phyloP scores from a whole-genome alignment of 2,113 vertebrate genomes.

The Cavia aperea region DNA sequence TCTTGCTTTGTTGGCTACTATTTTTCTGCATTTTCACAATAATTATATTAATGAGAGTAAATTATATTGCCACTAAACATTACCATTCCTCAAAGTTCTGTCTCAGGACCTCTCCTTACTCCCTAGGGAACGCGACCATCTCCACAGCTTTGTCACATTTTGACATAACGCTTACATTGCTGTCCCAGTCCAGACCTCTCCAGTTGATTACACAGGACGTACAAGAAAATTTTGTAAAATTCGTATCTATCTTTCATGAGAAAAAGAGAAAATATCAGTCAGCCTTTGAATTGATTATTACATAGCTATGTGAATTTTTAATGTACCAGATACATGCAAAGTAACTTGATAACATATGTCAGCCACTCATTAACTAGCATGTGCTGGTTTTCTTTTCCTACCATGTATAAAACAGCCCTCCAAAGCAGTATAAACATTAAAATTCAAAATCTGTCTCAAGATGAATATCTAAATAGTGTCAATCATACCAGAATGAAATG shows the following conservation, averaged over 20 bases:
- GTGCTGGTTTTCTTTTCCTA: background rate
- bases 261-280: background rate
- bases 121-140: background rate
- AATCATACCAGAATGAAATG: background rate
- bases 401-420: background rate
- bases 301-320: background rate
- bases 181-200: background rate
- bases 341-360: background rate
- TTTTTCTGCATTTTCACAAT: background rate
- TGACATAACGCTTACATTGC: background rate
- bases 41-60: no score
- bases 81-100: background rate
- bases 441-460: background rate
- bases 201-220: background rate
- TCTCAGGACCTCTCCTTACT: background rate
- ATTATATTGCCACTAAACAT: background rate
- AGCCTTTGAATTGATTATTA: slow-evolving; percentile 5
- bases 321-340: background rate
- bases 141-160: background rate
- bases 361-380: background rate
- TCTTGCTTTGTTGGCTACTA: background rate
- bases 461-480: background rate
- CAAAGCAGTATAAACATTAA: background rate
- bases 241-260: background rate
- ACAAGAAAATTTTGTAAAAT: background rate